phyloP scores from a whole-genome alignment of 2,888 invertebrate species.

The Synergus japonicus region DNA sequence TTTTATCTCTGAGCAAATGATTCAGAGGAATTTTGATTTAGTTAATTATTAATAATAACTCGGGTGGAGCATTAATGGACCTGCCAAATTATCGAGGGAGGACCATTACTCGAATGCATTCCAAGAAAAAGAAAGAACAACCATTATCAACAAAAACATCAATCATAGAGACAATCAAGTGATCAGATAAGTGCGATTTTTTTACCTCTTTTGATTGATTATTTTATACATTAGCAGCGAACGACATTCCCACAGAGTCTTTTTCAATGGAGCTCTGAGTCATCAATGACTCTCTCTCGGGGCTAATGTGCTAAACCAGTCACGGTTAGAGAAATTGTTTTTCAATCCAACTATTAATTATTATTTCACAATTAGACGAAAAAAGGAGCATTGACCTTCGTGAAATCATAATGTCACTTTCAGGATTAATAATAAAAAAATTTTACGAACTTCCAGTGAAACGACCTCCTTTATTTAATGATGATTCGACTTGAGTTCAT shows the following conservation, averaged over 20 bases:
- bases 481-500: background rate
- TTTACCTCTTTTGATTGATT: slow-evolving; percentile 39
- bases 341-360: slow-evolving; percentile 38
- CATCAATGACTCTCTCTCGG: slow-evolving; percentile 16
- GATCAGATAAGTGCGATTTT: slow-evolving; percentile 40
- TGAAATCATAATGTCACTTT: background rate
- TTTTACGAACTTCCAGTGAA: background rate
- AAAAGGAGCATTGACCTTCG: background rate
- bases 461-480: background rate
- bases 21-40: no score
- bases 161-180: slow-evolving; percentile 39
- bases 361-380: background rate
- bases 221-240: slow-evolving; percentile 36
- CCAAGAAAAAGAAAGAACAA: background rate
- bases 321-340: slow-evolving; percentile 31
- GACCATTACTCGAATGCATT: slow-evolving; percentile 23
- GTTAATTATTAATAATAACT: background rate
- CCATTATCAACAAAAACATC: slow-evolving; percentile 22
- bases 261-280: slow-evolving; percentile 38
- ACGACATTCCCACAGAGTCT: slow-evolving; percentile 28
- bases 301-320: slow-evolving; percentile 30
- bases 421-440: background rate
- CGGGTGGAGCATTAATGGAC: background rate
- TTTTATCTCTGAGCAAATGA: background rate
- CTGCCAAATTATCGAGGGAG: background rate